Base-by-base conservation (phyloP, 1,140 invertebrate genomes). In the Telenomus remus region DNA sequence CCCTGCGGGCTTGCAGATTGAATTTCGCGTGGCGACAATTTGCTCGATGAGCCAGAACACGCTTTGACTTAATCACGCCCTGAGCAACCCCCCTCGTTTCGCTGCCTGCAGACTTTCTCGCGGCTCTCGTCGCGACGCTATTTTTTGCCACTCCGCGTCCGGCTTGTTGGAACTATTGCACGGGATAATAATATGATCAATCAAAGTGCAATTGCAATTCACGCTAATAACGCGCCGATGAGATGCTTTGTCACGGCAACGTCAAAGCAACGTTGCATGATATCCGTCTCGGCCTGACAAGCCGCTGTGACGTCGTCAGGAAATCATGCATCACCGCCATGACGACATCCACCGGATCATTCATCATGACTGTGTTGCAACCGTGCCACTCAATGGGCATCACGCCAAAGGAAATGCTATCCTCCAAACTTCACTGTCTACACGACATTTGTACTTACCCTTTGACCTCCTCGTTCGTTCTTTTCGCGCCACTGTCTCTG, bases 231-330 rank as follows among this genome's bases (percentile, higher is more conserved):
- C 57, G 37, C 57, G 13, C 13, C 51, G 57, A 63, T 46, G 68
- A 63, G 68, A 63, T 35, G 59, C 68, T 71, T 71, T 71, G 68
- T 71, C 68, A 71, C 42, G 53, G 53, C 13, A 57, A 72, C 53
- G 59, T 72, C 69, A 64, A 64, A 64, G 69, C 60, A 64, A 59
- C 69, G 69, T 72, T 71, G 68, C 68, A 63, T 71, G 68, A 71
- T 71, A 56, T 71, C 68, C 68, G 68, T 46, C 59, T 44, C 53
- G 44, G 68, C 43, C 59, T 71, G 57, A 70, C 66, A 51, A 60
- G 43, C 35, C 39, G 49, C 12, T 69, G 65, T 54, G 66, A 70
- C 66, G 66, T 70, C 56, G 53, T 72, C 68, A 71, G 69, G 69
- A 72, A 72, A 72, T 72, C 69, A 72, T 72, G 69, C 54, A 72